A percentile compares a stretch with the other conserved stretches of the same genome.
These are phyloP conservation scores for Leptonema lineaticorne DNA, from an alignment of 1,140 invertebrate genomes.

Conservation along the genomic window DNA sequence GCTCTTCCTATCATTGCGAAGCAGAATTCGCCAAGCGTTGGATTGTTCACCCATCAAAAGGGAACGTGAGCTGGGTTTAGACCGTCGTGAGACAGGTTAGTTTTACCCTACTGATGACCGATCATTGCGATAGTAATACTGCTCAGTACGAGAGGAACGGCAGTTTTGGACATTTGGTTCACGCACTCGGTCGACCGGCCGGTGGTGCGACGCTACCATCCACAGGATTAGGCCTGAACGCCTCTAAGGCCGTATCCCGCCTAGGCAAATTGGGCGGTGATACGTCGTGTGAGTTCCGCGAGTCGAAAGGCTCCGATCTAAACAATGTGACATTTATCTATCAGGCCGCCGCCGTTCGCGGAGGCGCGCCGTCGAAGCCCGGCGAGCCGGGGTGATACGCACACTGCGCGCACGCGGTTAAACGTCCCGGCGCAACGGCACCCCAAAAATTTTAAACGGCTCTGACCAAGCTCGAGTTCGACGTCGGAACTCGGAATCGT, in stretches of 20 bases:
- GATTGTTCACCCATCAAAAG: constrained; percentile 79
- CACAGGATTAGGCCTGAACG: constrained; percentile 81
- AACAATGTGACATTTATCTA: too few species aligned
- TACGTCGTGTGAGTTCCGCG: constrained; percentile 55
- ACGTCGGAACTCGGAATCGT: constrained; percentile 8
- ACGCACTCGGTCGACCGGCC: constrained; percentile 66
- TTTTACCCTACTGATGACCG: constrained; percentile 64
- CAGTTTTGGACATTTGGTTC: constrained; percentile 73
- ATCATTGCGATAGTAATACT: constrained; percentile 60
- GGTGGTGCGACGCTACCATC: constrained; percentile 78
- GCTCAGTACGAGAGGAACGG: constrained; percentile 66
- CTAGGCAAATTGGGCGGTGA: constrained; percentile 61
- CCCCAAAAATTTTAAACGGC: too few species aligned
- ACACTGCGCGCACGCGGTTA: too few species aligned
- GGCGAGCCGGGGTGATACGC: too few species aligned
- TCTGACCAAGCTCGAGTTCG: constrained; percentile 16
- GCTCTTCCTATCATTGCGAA: constrained; percentile 81
- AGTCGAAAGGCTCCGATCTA: constrained; percentile 57
- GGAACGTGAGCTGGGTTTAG: constrained; percentile 63
- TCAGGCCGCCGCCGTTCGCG: too few species aligned
- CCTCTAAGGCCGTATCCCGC: constrained; percentile 76
- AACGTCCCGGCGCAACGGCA: too few species aligned
- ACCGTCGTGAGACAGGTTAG: constrained; percentile 73
- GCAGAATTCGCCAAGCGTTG: constrained; percentile 81
- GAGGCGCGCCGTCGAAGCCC: too few species aligned